Evolutionary conservation across 2,797 vertebrate species (phyloP).

Genomic region (Columba guinea): DNA sequence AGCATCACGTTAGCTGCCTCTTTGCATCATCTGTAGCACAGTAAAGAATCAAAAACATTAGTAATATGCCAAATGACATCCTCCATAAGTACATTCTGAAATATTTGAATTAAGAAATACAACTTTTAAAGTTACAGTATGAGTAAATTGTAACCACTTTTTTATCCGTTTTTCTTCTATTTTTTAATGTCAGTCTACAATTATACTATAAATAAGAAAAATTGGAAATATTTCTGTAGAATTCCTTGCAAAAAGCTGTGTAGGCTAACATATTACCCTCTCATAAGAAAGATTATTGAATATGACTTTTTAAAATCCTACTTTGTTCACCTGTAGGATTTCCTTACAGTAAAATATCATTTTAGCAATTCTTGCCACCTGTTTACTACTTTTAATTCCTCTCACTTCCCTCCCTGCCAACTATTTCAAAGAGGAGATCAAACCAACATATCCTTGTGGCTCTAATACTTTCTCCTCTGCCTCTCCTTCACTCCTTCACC

Average conservation of each 20-base stretch:
- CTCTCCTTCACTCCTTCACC: background rate
- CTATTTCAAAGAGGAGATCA: background rate
- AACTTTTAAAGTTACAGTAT: background rate
- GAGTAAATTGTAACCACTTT: background rate
- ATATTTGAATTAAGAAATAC: background rate
- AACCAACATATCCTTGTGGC: background rate
- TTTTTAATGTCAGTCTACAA: background rate
- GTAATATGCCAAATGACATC: background rate
- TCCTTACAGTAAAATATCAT: conserved; percentile 1
- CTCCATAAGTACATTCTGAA: background rate
- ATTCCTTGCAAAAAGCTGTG: background rate
- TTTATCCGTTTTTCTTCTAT: background rate
- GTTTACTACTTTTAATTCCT: background rate
- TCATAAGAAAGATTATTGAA: background rate
- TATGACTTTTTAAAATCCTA: background rate
- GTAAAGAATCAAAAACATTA: background rate
- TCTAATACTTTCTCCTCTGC: background rate
- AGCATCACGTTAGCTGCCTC: background rate
- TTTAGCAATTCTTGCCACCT: background rate
- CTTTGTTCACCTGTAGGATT: conserved; percentile 24
- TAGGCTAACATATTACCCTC: background rate
- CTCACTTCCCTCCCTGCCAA: background rate
- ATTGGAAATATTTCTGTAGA: background rate
- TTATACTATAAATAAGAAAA: background rate
- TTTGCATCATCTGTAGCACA: background rate